Conservation (phyloP, 2,797 vertebrate species). For the Malacoctenus gilli region DNA sequence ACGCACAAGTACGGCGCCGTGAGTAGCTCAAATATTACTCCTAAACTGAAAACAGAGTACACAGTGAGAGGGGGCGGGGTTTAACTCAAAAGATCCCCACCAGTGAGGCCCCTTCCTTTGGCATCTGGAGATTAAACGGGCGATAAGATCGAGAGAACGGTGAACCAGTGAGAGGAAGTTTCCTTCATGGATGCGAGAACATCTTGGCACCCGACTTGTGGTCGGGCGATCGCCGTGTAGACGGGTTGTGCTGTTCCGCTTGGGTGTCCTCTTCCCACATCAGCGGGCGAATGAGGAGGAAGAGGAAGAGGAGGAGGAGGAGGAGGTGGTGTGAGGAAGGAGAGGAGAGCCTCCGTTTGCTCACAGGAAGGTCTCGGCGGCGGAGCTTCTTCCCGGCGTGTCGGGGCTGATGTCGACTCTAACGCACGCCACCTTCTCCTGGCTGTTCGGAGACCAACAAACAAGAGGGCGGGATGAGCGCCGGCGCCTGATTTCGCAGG, state of each 20-base stretch:
- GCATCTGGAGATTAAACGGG: slow-evolving; percentile 54
- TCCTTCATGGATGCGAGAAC: no score
- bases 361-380: slow-evolving; percentile 92
- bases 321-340: slow-evolving; percentile 6
- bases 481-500: no score
- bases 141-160: slow-evolving; percentile 20
- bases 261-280: slow-evolving; percentile 28
- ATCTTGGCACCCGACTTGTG: no score
- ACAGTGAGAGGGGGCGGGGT: no score
- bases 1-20: background rate
- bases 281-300: slow-evolving; percentile 11
- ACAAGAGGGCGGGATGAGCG: no score
- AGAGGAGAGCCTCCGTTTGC: slow-evolving; percentile 15
- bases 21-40: no score
- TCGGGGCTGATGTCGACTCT: slow-evolving; percentile 89
- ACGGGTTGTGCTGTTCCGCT: slow-evolving; percentile 42
- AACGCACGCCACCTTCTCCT: slow-evolving; percentile 90
- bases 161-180: slow-evolving; percentile 48
- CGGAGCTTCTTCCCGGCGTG: slow-evolving; percentile 78
- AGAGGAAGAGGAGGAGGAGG: background rate
- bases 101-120: slow-evolving; percentile 70
- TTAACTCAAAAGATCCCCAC: slow-evolving; percentile 50
- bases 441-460: no score
- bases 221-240: slow-evolving; percentile 24
- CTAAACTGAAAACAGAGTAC: no score